phyloP scores from a whole-genome alignment of 2,888 invertebrate genomes.

The Lypha dubia region DNA sequence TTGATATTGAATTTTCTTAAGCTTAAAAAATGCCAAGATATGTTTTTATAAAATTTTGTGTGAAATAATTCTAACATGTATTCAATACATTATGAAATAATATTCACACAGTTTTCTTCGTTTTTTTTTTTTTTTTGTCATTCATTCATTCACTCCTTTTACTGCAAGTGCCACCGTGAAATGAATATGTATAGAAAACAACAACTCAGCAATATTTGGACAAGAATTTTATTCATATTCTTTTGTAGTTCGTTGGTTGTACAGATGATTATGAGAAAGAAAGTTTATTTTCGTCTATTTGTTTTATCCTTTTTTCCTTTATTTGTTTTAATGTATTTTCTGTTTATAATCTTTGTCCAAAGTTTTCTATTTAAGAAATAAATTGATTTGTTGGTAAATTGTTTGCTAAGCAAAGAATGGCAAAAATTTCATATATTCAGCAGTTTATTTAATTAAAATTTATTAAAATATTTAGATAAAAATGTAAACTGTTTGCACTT shows the following conservation, averaged over 20 bases:
- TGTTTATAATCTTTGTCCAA: neutral
- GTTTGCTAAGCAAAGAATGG: constrained; percentile 4
- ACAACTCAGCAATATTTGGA: constrained; percentile 23
- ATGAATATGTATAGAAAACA: constrained; percentile 19
- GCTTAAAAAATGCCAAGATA: no score
- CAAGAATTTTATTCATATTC: constrained; percentile 12
- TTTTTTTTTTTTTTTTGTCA: neutral
- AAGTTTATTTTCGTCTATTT: neutral
- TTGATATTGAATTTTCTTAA: no score
- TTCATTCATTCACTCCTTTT: neutral
- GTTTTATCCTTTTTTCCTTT: neutral
- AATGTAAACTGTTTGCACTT: neutral
- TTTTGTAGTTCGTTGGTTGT: neutral
- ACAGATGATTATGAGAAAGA: neutral
- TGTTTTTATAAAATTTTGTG: no score
- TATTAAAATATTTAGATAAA: neutral
- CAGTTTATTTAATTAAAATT: neutral
- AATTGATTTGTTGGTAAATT: neutral
- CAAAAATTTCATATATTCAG: neutral
- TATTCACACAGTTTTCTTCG: neutral
- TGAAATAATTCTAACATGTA: neutral
- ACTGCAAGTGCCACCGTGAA: neutral
- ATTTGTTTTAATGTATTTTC: neutral
- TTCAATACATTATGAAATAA: neutral
- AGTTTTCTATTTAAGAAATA: neutral